Percentiles rank a stretch among this genome's conserved stretches.
Evolutionary conservation across 2,888 invertebrate genomes (phyloP).

Genomic region (Dynastes tityus): DNA sequence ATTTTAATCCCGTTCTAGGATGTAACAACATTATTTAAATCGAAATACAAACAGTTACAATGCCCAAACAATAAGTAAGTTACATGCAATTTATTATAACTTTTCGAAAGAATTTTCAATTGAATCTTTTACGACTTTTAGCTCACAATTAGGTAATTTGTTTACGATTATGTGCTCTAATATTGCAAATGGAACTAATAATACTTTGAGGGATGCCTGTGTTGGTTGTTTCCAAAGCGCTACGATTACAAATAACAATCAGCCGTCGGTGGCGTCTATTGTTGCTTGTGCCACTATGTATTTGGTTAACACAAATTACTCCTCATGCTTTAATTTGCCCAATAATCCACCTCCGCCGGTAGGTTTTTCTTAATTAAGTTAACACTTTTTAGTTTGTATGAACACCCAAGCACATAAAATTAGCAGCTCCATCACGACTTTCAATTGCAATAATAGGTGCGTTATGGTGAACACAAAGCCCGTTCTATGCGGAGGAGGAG

Average conservation of each 20-base stretch:
- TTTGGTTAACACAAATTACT: constrained; percentile 73
- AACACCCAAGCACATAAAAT: too few relatives aligned
- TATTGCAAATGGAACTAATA: constrained; percentile 76
- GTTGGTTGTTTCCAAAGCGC: constrained; percentile 74
- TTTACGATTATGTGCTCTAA: constrained; percentile 76
- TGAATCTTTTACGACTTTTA: constrained; percentile 57
- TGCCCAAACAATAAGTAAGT: constrained; percentile 35
- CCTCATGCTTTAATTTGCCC: constrained; percentile 70
- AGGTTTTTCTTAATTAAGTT: neutral
- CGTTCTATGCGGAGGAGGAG: too few relatives aligned
- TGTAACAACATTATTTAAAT: constrained; percentile 29
- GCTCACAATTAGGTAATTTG: constrained; percentile 71
- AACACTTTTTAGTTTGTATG: too few relatives aligned
- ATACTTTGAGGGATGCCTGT: constrained; percentile 75
- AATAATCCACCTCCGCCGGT: constrained; percentile 58
- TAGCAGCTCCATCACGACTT: too few relatives aligned
- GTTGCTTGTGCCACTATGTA: constrained; percentile 74
- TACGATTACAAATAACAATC: constrained; percentile 56
- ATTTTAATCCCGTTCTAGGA: constrained; percentile 16
- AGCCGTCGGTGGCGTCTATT: constrained; percentile 73
- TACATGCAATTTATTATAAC: neutral
- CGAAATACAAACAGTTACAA: constrained; percentile 16
- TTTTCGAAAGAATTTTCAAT: neutral
- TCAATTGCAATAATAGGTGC: too few relatives aligned
- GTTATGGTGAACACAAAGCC: too few relatives aligned